Evolutionary conservation across 2,797 vertebrate species (phyloP).

Genomic region (Anguilla marmorata): DNA sequence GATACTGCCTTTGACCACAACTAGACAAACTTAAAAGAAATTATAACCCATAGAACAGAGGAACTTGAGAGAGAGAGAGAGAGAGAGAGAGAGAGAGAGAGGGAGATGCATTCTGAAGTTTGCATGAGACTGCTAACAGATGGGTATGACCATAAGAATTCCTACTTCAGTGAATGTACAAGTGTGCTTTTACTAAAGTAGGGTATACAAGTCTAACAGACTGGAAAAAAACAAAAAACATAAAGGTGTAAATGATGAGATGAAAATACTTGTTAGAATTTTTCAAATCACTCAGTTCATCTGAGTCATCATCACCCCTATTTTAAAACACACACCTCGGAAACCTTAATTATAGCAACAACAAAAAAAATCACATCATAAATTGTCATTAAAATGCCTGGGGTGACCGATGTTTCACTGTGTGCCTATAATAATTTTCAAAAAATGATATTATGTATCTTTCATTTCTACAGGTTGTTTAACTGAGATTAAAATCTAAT

Average conservation of each 20-base stretch:
- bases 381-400: not conserved
- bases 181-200: not conserved
- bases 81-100: not conserved
- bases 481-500: too few relatives aligned
- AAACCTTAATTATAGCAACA: not conserved
- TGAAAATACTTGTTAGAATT: too few relatives aligned
- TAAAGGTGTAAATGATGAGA: too few relatives aligned
- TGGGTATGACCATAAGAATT: not conserved
- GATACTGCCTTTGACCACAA: not conserved
- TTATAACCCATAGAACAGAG: not conserved
- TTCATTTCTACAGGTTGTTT: too few relatives aligned
- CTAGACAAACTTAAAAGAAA: not conserved
- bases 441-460: too few relatives aligned
- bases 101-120: not conserved
- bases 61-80: not conserved
- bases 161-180: not conserved
- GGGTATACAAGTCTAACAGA: too few relatives aligned
- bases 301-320: too few relatives aligned
- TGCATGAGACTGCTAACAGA: not conserved
- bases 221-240: too few relatives aligned
- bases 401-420: not conserved
- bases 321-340: not conserved
- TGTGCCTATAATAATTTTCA: not conserved
- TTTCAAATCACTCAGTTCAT: too few relatives aligned
- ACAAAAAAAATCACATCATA: not conserved